Percentiles rank a stretch among this genome's conserved stretches.
Conservation (phyloP, 2,113 vertebrate genomes). For the Cyanoramphus novaezelandiae region DNA sequence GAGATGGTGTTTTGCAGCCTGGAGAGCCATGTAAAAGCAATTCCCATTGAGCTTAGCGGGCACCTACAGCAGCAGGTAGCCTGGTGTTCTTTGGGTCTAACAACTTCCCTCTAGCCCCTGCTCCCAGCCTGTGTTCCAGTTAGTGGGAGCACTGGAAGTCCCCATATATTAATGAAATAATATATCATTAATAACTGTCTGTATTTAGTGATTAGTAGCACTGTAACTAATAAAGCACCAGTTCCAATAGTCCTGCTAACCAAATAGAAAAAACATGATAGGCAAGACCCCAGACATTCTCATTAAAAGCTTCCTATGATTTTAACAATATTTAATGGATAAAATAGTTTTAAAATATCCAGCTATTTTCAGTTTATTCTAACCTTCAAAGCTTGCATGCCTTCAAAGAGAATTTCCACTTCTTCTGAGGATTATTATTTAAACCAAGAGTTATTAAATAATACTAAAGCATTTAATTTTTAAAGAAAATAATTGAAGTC, state of each 20-base stretch:
- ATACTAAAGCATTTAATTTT: conserved; percentile 45
- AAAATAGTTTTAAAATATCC: not conserved
- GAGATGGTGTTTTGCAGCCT: not conserved
- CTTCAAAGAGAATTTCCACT: conserved; percentile 28
- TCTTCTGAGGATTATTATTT: conserved; percentile 50
- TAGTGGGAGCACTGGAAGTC: not conserved
- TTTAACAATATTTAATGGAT: conserved; percentile 7
- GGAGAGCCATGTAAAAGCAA: not conserved
- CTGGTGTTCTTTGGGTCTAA: fast-evolving
- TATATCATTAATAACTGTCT: not conserved
- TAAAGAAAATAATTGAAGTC: conserved; percentile 71
- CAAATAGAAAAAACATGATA: not conserved
- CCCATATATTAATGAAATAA: not conserved
- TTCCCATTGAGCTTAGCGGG: fast-evolving
- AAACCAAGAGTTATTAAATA: conserved; percentile 58
- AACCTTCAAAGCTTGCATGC: conserved; percentile 21
- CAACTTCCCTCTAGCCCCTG: not conserved
- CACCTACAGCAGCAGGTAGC: not conserved
- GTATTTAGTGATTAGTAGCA: not conserved
- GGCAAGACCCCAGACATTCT: not conserved
- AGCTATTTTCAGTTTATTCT: conserved; percentile 41
- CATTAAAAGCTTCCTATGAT: not conserved
- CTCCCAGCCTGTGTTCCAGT: not conserved
- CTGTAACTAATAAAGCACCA: not conserved
- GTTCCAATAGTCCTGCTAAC: not conserved